A percentile compares a stretch with the other conserved stretches of the same genome.
These are phyloP conservation scores for Lithophane ornitopus DNA, from an alignment of 2,888 invertebrate genomes.

Conservation along the genomic window DNA sequence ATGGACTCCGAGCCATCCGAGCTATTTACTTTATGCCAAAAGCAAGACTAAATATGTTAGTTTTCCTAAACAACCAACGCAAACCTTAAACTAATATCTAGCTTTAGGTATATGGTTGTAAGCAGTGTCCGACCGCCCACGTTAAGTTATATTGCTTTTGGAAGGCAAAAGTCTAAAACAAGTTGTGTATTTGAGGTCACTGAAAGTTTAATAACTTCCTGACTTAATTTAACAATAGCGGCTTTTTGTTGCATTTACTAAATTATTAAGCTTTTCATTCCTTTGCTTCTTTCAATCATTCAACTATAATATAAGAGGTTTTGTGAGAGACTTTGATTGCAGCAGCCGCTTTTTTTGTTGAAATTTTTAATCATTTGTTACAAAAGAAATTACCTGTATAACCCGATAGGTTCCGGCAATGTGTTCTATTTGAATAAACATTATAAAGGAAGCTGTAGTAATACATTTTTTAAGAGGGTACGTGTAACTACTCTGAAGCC, in stretches of 20 bases:
- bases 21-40: slow-evolving; percentile 24
- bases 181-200: slow-evolving; percentile 16
- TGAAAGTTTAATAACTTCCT: slow-evolving; percentile 32
- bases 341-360: not conserved
- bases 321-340: not conserved
- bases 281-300: not conserved
- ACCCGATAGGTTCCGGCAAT: slow-evolving; percentile 5
- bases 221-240: slow-evolving; percentile 24
- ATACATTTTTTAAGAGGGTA: slow-evolving; percentile 18
- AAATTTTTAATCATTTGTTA: not conserved
- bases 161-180: slow-evolving; percentile 21
- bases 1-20: not conserved
- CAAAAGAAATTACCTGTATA: not conserved
- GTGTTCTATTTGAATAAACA: slow-evolving; percentile 12
- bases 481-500: not conserved
- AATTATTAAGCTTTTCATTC: slow-evolving; percentile 21
- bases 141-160: slow-evolving; percentile 26
- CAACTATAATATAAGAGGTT: not conserved
- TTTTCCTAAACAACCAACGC: slow-evolving; percentile 29
- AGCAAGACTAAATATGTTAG: slow-evolving; percentile 21
- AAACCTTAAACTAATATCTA: slow-evolving; percentile 46
- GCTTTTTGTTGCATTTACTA: slow-evolving; percentile 11
- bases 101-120: slow-evolving; percentile 28
- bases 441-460: slow-evolving; percentile 18
- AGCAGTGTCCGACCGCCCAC: slow-evolving; percentile 21